phyloP scores from a whole-genome alignment of 2,113 vertebrate genomes.

The Terrapene triunguis region DNA sequence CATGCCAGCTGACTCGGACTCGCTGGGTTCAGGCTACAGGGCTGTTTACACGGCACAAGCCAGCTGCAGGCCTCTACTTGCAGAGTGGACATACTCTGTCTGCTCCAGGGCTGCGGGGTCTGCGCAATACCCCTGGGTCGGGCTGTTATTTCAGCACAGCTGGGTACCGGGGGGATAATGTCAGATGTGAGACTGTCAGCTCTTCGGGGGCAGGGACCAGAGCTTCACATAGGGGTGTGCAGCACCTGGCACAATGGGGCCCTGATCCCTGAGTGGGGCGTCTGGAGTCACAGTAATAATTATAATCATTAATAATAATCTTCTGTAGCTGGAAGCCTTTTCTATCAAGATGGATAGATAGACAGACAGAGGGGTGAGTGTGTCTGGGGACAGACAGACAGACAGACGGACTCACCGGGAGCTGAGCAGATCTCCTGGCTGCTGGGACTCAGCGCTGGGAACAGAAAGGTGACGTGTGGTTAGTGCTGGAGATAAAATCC shows the following conservation, averaged over 20 bases:
- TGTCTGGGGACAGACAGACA: too few species aligned
- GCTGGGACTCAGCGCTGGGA: background rate
- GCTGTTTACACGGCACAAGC: background rate
- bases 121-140: background rate
- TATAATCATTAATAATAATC: background rate
- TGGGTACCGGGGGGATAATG: background rate
- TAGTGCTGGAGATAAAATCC: background rate
- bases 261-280: background rate
- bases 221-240: background rate
- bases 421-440: background rate
- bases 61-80: too few species aligned
- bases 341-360: too few species aligned
- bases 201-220: background rate
- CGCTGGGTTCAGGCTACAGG: too few species aligned
- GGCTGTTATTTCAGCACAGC: background rate
- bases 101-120: background rate
- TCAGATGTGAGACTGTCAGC: background rate
- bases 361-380: too few species aligned
- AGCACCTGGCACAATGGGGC: background rate
- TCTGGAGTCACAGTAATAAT: background rate
- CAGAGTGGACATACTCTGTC: background rate
- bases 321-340: background rate
- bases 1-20: accelerated
- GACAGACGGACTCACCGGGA: background rate
- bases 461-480: background rate